These are phyloP conservation scores for Eutrigla gurnardus DNA, from an alignment of 2,797 vertebrate genomes.

Conservation along the genomic window DNA sequence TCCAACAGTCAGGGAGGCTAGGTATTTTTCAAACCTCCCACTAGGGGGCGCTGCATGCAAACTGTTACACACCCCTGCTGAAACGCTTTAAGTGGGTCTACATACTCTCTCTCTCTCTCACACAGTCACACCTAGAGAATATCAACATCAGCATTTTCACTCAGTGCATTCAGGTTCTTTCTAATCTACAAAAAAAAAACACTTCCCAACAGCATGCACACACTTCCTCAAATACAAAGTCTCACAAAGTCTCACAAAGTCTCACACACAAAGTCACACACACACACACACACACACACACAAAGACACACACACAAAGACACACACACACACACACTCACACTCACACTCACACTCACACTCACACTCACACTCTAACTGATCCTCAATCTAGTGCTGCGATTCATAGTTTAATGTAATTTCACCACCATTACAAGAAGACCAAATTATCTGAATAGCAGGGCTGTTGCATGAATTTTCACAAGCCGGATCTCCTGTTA, in stretches of 20 bases:
- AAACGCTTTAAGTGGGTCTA: neutral
- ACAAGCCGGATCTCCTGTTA: neutral
- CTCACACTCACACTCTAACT: too few species aligned
- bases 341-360: too few species aligned
- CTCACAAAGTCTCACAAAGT: too few species aligned
- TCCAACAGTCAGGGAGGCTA: neutral
- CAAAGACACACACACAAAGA: too few species aligned
- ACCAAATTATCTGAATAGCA: neutral
- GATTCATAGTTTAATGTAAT: neutral
- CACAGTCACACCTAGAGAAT: too few species aligned
- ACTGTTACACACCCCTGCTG: neutral
- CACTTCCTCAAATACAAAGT: conserved; percentile 27
- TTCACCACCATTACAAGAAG: neutral
- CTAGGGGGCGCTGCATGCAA: conserved; percentile 36
- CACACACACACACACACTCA: too few species aligned
- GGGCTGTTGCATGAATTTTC: neutral
- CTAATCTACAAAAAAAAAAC: neutral
- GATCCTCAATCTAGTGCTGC: neutral
- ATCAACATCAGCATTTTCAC: too few species aligned
- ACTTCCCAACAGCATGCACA: neutral
- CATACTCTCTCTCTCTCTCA: neutral
- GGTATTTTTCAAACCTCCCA: neutral
- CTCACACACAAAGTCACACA: too few species aligned
- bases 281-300: too few species aligned
- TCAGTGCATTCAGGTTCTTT: too few species aligned